Base-by-base conservation (phyloP, 2,888 invertebrate genomes). In the Clanis bilineata region DNA sequence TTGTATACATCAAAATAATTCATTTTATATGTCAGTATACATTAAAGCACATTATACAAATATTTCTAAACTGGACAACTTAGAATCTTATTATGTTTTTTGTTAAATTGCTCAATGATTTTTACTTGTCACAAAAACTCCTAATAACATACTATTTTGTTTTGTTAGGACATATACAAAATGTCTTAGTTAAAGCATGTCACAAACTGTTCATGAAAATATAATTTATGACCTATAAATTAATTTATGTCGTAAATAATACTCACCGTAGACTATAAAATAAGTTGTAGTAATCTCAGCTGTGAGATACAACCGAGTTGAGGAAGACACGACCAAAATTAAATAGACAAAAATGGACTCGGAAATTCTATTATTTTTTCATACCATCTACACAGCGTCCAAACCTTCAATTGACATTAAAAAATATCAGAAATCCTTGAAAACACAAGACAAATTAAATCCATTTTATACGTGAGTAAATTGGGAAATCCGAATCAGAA, bases 321-420 rank as follows among this genome's bases (percentile, higher is more conserved):
- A 51, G 51, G 51, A 56, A 56, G 56, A 56, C 56, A 18, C 10
- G 51, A 51, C 4, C 28, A 32, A 28, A 51, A 45, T 25, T 47
- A 7, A 51, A 28, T 10, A 10, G 15, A 51, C 10, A 15, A 51
- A 32, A 18, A 51, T 18, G 21, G 18, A 10, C 18, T 18, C 5
- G 18, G 9, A 51, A 18, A 7, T 41, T 41, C 6, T 18, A 10
- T 5, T n/a, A 41, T 18, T 41, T 41, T 3, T 44, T 23, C 1
- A 21, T 9, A 10, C 2, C 25, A 15, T 28, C 3, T 15, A 47
- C 15, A 25, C 18, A 18, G n/a, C 2, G 18, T 32, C 18, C 51
- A 32, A 32, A 3, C 18, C 10, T 4, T 1, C 10, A 44, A 22
- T 7, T 18, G 5, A 18, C 18, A 18, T 15, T 41, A 15, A 15